phyloP scores from a whole-genome alignment of 1,140 invertebrate species.

The Platorchestia sp. region DNA sequence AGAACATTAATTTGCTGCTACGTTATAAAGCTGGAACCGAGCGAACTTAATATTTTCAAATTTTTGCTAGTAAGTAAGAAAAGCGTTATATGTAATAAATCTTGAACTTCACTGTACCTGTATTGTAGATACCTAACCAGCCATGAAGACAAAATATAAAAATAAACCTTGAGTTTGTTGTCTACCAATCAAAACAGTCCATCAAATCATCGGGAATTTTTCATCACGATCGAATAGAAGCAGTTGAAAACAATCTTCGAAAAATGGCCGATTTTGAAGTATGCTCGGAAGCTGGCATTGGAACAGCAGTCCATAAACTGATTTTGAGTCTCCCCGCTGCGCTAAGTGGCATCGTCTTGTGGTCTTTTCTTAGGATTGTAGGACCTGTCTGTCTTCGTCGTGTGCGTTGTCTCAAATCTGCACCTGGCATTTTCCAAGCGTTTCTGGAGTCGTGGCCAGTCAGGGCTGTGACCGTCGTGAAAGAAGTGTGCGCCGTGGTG shows the following conservation, averaged over 20 bases:
- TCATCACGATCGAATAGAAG: neutral
- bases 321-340: neutral
- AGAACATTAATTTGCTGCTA: neutral
- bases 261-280: slow-evolving; percentile 8
- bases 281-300: neutral
- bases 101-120: neutral
- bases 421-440: neutral
- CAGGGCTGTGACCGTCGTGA: neutral
- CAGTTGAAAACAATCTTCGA: neutral
- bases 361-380: neutral
- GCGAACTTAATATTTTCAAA: neutral
- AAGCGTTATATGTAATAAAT: neutral
- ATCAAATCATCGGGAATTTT: neutral
- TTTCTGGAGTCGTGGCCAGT: slow-evolving; percentile 44
- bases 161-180: neutral
- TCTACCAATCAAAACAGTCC: neutral
- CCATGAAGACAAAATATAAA: neutral
- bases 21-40: neutral
- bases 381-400: slow-evolving; percentile 15
- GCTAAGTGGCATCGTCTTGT: neutral
- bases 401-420: neutral
- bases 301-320: neutral
- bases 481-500: neutral
- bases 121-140: neutral
- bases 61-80: neutral